Percentiles rank a stretch among this genome's conserved stretches.
Evolutionary conservation across 2,797 vertebrate species (phyloP).

Genomic region (Schizopygopsis malacanthus): DNA sequence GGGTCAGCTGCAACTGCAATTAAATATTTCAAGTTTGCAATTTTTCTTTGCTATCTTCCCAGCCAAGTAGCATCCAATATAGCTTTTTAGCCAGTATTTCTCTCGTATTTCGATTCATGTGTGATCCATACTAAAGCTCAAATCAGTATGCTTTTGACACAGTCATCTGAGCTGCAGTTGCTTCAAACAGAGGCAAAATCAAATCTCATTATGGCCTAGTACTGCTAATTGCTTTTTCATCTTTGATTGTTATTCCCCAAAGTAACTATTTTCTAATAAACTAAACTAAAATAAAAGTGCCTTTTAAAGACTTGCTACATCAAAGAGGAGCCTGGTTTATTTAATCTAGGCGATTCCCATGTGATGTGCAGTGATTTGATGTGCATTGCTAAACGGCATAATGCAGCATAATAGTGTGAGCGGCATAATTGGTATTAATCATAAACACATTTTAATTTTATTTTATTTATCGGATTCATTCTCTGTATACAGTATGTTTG

Average conservation of each 20-base stretch:
- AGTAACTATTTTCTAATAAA: slow-evolving; percentile 66
- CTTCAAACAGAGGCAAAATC: slow-evolving; percentile 63
- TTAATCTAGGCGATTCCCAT: slow-evolving; percentile 31
- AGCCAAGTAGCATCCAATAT: slow-evolving; percentile 46
- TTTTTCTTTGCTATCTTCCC: not conserved
- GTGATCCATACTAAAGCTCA: slow-evolving; percentile 54
- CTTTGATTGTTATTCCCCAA: slow-evolving; percentile 69
- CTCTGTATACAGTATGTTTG: slow-evolving; percentile 21
- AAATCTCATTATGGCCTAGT: slow-evolving; percentile 63
- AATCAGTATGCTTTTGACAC: slow-evolving; percentile 60
- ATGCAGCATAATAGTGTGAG: not conserved
- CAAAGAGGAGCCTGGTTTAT: slow-evolving; percentile 42
- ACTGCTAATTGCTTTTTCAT: slow-evolving; percentile 64
- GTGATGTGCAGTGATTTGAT: not conserved
- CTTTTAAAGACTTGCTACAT: slow-evolving; percentile 51
- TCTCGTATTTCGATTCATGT: slow-evolving; percentile 50
- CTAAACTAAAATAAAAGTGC: slow-evolving; percentile 59
- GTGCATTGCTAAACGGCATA: not conserved
- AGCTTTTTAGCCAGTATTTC: slow-evolving; percentile 53
- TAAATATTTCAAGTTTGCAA: slow-evolving; percentile 5
- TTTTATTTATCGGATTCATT: slow-evolving; percentile 22
- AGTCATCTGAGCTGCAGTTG: slow-evolving; percentile 35
- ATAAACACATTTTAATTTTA: not conserved
- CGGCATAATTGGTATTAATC: not conserved
- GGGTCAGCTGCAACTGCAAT: not conserved